Base-by-base conservation (phyloP, 2,888 invertebrate genomes). In the Acanthosepion pharaonis region DNA sequence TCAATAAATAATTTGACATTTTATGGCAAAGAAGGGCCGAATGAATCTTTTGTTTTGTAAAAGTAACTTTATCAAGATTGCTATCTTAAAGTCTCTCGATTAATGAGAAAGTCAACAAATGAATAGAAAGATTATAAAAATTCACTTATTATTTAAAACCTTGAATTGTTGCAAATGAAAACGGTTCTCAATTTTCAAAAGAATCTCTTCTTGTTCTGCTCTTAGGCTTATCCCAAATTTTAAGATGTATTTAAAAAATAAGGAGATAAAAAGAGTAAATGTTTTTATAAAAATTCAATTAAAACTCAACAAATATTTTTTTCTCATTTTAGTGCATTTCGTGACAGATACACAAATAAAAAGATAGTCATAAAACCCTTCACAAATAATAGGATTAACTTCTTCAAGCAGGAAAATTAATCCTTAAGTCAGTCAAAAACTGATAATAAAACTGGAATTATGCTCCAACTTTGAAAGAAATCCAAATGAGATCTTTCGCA, bases 321-420 rank as follows among this genome's bases (percentile, higher is more conserved):
- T 78, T 78, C 23, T 11, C 4, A 33, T 78, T 78, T 78, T 78
- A 78, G 78, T 78, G 78, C 78, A 33, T 78, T 78, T 78, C 78
- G 78, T 78, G 78, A 78, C 78, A 78, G n/a, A n/a, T 78, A 78
- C n/a, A 78, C n/a, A n/a, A 78, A 78, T 78, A 11, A 78, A 78
- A 11, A 78, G n/a, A 78, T n/a, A n/a, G 11, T 78, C 78, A 78
- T 78, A 78, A 78, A 78, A 78, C n/a, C 78, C n/a, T 23, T 78
- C n/a, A 33, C 78, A 78, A 78, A 78, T 78, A 78, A 78, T 78
- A n/a, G 78, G 78, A 78, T 78, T 78, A 78, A n/a, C n/a, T n/a
- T 78, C n/a, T 15, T 78, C 78, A 78, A 78, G n/a, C 78, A 15
- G 42, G 78, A 78, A 78, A 78, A 78, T 78, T 78, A 78, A 78